phyloP scores from a whole-genome alignment of 1,140 invertebrate species.

The Branchinecta lindahli region DNA sequence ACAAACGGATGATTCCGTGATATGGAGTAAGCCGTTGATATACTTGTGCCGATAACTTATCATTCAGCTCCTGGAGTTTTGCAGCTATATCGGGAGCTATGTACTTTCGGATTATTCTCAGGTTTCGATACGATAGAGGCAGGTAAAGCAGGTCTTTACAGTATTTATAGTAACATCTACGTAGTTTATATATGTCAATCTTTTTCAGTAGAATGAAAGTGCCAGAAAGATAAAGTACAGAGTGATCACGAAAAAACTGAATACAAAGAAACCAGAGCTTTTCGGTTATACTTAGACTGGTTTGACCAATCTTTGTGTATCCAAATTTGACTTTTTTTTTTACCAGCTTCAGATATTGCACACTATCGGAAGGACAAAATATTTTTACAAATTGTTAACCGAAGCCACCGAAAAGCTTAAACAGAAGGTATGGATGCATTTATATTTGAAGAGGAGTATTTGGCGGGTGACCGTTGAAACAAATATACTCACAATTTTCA shows the following conservation, averaged over 20 bases:
- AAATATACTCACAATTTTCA: background rate
- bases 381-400: constrained; percentile 1
- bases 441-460: background rate
- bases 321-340: background rate
- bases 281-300: background rate
- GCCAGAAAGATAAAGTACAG: constrained; percentile 5
- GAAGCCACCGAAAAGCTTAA: background rate
- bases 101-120: constrained; percentile 2
- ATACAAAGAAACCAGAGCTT: background rate
- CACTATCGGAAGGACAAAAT: background rate
- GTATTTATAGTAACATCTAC: background rate
- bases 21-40: constrained; percentile 4
- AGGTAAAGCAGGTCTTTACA: background rate
- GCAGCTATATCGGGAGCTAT: background rate
- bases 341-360: background rate
- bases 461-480: background rate
- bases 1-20: background rate
- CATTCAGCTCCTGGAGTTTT: background rate
- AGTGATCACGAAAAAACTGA: constrained; percentile 2
- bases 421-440: background rate
- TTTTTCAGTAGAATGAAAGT: constrained; percentile 6
- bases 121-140: constrained; percentile 4
- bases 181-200: background rate
- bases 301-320: background rate
- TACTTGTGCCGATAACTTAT: constrained; percentile 8